Base-by-base conservation (phyloP, 2,888 invertebrate genomes). In the Amphiduros pacificus region DNA sequence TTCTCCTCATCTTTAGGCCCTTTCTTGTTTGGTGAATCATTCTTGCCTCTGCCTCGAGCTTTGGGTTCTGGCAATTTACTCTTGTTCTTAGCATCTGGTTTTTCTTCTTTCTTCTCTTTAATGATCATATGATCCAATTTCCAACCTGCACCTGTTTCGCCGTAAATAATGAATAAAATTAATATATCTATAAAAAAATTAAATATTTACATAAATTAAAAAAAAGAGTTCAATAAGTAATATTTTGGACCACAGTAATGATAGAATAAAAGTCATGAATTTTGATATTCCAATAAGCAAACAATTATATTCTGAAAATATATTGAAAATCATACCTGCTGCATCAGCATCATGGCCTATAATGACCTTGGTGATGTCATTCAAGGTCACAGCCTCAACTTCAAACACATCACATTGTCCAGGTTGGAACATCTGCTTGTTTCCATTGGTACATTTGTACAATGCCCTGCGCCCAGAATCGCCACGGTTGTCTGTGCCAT, bases 381-480 rank as follows among this genome's bases (percentile, higher is more conserved):
- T 72, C 40, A 81, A 63, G 57, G 71, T 63, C 11, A 80, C 76
- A 20, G 78, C 78, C 66, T 80, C 76, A n/a, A 80, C 24, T 54
- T 74, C 74, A 73, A 79, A 81, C 55, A 67, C 66, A 62, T 79
- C 79, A 22, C 69, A 67, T 73, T 77, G 72, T n/a, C 70, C 71
- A 24, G 24, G 40, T 48, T 64, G 62, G 52, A 71, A 71, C 4
- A 14, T 14, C 14, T n/a, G 24, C 54, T 67, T n/a, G 40, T 32
- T 50, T 41, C 29, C 55, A 55, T 61, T 62, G 26, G 55, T n/a
- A 9, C 64, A 67, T 31, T 62, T 56, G 62, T 22, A 50, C 17
- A 72, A 60, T n/a, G 63, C 49, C 24, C 69, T 40, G 26, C 59
- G 48, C 2, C 71, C 72, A 20, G 66, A 49, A 44, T 72, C 71